Percentiles rank a stretch among this genome's conserved stretches.
Conservation (phyloP, 2,888 invertebrate species). For the Colostygia pectinataria region DNA sequence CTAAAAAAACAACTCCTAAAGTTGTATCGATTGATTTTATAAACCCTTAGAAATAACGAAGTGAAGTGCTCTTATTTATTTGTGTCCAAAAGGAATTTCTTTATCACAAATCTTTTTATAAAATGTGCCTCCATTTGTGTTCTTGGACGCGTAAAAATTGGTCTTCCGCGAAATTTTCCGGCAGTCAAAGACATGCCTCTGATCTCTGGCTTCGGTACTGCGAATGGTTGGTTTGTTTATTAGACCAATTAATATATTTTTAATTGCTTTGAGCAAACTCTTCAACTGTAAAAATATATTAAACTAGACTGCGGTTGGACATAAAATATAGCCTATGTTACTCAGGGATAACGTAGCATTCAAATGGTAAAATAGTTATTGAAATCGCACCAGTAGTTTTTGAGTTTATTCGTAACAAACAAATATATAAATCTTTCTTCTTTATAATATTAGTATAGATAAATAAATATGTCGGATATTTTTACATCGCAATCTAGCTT, state of each 20-base stretch:
- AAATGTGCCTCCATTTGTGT: conserved; percentile 37
- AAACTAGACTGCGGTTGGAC: too few species aligned
- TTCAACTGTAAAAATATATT: background rate
- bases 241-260: conserved; percentile 10
- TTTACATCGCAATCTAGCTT: too few species aligned
- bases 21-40: background rate
- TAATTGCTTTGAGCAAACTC: background rate
- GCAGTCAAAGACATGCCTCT: conserved; percentile 23
- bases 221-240: background rate
- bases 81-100: conserved; percentile 32
- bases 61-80: conserved; percentile 4
- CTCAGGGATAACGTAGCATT: too few species aligned
- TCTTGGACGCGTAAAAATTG: conserved; percentile 41
- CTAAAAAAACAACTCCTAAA: too few species aligned
- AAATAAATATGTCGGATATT: too few species aligned
- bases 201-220: conserved; percentile 13
- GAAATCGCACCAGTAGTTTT: too few species aligned
- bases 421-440: too few species aligned
- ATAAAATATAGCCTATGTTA: too few species aligned
- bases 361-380: too few species aligned
- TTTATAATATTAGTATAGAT: too few species aligned
- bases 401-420: too few species aligned
- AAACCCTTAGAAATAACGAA: conserved; percentile 2
- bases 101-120: conserved; percentile 39
- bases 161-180: conserved; percentile 33